A percentile compares a stretch with the other conserved stretches of the same genome.
Conservation (phyloP, 2,797 vertebrate species). For the Sebastolobus altivelis region DNA sequence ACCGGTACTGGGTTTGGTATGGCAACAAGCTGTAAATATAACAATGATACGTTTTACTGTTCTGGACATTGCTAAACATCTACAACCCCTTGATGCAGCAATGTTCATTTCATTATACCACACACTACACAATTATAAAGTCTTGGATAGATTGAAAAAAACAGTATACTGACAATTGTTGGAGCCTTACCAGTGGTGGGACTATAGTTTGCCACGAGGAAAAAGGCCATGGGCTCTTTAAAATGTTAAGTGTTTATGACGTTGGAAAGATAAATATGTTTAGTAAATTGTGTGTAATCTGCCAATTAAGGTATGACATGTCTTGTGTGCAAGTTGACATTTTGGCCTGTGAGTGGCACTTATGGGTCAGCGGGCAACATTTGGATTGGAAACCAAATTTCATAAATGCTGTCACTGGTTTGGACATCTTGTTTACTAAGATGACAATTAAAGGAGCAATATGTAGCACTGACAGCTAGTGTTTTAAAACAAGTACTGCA, state of each 20-base stretch:
- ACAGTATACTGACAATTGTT: background rate
- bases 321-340: background rate
- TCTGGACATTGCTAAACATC: background rate
- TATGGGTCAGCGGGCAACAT: background rate
- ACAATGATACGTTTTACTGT: conserved; percentile 1
- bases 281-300: background rate
- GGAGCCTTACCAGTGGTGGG: background rate
- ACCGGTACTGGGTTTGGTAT: conserved; percentile 65
- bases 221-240: background rate
- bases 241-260: background rate
- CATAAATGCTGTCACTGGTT: background rate
- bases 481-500: too few species aligned
- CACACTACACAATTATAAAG: background rate
- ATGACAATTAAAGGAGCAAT: background rate
- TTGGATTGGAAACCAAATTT: background rate
- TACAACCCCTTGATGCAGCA: background rate
- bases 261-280: background rate
- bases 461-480: too few species aligned
- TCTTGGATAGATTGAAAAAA: background rate
- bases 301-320: background rate
- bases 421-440: background rate
- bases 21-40: conserved; percentile 77
- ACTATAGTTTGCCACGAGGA: background rate
- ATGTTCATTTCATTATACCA: background rate
- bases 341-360: background rate